Conservation (phyloP, 2,797 vertebrate species). For the Pempheris klunzingeri region DNA sequence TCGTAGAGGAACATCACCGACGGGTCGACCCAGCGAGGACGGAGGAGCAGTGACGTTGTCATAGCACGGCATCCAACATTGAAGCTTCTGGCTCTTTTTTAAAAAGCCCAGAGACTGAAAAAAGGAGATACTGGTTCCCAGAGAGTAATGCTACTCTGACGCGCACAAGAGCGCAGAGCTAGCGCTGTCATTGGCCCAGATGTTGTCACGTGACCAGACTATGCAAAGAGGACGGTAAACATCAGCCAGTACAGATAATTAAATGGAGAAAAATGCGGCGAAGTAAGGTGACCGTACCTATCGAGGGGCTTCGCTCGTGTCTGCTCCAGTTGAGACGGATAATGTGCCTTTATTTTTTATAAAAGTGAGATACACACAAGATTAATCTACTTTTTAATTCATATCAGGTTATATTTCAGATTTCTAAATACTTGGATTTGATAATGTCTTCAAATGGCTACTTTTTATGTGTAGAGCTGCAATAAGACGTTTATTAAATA, state of each 20-base stretch:
- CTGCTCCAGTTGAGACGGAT: slow-evolving; percentile 22
- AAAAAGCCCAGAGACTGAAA: slow-evolving; percentile 91
- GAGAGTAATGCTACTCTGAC: slow-evolving; percentile 90
- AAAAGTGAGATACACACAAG: neutral
- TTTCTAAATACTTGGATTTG: neutral
- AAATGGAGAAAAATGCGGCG: slow-evolving; percentile 86
- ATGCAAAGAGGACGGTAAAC: slow-evolving; percentile 94
- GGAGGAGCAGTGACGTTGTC: slow-evolving; percentile 99
- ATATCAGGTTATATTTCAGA: neutral
- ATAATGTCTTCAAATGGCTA: neutral
- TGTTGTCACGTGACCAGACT: slow-evolving; percentile 87
- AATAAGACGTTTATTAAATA: neutral
- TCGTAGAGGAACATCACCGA: slow-evolving; percentile 99
- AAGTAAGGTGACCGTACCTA: slow-evolving; percentile 73
- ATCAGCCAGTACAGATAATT: slow-evolving; percentile 85
- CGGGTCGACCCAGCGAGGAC: slow-evolving; percentile 99
- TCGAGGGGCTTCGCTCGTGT: slow-evolving; percentile 44
- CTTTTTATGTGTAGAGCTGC: neutral
- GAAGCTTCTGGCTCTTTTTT: slow-evolving; percentile 90
- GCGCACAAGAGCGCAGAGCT: slow-evolving; percentile 87
- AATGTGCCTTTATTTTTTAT: slow-evolving; percentile 12
- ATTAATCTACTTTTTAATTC: neutral
- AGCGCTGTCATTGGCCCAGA: slow-evolving; percentile 87
- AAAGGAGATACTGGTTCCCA: slow-evolving; percentile 91
- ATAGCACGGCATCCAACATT: slow-evolving; percentile 97